These are phyloP conservation scores for Cryptocheilus praepositus DNA, from an alignment of 2,888 invertebrate species.

Conservation along the genomic window DNA sequence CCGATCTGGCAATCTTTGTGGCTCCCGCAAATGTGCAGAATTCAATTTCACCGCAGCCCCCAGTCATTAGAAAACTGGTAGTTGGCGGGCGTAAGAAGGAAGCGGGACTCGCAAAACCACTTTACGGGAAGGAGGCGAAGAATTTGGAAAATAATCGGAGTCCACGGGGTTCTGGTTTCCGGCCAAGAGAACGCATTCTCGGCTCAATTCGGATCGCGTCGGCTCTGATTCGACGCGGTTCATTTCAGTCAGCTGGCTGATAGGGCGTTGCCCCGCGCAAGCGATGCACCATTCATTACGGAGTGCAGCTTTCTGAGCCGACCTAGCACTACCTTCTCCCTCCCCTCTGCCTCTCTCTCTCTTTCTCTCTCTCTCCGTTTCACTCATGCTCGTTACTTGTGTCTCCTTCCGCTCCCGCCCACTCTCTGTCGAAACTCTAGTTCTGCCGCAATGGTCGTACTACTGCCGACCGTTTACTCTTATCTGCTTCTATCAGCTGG, in stretches of 20 bases:
- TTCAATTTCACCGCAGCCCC: too few species aligned
- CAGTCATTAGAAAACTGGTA: too few species aligned
- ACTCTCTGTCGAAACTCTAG: constrained; percentile 7
- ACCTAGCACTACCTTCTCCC: constrained; percentile 53
- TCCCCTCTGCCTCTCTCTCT: constrained; percentile 20
- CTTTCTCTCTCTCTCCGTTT: constrained; percentile 14
- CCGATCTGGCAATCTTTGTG: too few species aligned
- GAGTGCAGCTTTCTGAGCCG: constrained; percentile 61
- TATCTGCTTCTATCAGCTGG: too few species aligned
- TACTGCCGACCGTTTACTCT: too few species aligned
- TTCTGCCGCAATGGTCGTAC: neutral
- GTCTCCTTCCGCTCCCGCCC: constrained; percentile 18
- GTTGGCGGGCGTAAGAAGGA: neutral
- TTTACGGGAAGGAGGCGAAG: neutral
- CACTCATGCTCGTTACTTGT: constrained; percentile 1
- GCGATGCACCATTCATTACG: constrained; percentile 69
- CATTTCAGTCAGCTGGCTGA: constrained; percentile 71
- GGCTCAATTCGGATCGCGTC: constrained; percentile 46
- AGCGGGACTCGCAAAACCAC: neutral
- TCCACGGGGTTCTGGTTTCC: too few species aligned
- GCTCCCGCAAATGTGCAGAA: too few species aligned
- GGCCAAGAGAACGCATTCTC: constrained; percentile 25
- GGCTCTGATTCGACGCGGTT: constrained; percentile 59
- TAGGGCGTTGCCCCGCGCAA: constrained; percentile 68
- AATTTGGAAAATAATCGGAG: neutral